Evolutionary conservation across 2,797 vertebrate genomes (phyloP).

Genomic region (Danio albolineatus): DNA sequence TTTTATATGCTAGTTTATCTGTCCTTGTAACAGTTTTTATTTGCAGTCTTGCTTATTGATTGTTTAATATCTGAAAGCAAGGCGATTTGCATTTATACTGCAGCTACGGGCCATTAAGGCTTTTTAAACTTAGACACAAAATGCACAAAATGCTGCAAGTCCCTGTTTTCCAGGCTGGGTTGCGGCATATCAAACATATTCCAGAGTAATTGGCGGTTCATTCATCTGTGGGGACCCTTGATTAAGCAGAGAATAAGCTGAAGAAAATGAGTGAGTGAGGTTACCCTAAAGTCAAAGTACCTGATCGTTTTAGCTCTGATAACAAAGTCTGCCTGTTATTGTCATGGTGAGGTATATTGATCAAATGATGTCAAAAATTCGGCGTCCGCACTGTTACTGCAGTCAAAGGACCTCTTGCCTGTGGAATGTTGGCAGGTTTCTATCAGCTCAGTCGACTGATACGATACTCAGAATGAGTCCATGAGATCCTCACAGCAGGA

Average conservation of each 20-base stretch:
- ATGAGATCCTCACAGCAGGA: conserved; percentile 35
- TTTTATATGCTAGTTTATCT: conserved; percentile 16
- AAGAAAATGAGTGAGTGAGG: too few species aligned
- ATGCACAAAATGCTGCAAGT: too few species aligned
- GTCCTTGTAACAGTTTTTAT: conserved; percentile 10
- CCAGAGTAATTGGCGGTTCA: too few species aligned
- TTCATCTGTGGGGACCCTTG: too few species aligned
- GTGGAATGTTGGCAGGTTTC: conserved; percentile 22
- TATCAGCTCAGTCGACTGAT: conserved; percentile 43
- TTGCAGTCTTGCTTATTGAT: not conserved
- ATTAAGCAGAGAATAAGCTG: too few species aligned
- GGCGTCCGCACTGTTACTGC: not conserved
- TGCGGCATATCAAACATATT: too few species aligned
- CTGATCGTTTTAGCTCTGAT: too few species aligned
- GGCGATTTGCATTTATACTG: conserved; percentile 1
- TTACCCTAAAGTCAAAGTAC: too few species aligned
- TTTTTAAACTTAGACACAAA: not conserved
- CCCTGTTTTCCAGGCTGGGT: too few species aligned
- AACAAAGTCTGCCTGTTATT: not conserved
- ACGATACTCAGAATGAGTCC: conserved; percentile 6
- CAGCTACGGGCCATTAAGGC: conserved; percentile 8
- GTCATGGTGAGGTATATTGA: not conserved
- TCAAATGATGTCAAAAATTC: not conserved
- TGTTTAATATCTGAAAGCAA: conserved; percentile 14
- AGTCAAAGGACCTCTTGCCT: conserved; percentile 7